Percentiles rank a stretch among this genome's conserved stretches.
Conservation (phyloP, 2,113 vertebrate species). For the Sarotherodon lohbergeri region DNA sequence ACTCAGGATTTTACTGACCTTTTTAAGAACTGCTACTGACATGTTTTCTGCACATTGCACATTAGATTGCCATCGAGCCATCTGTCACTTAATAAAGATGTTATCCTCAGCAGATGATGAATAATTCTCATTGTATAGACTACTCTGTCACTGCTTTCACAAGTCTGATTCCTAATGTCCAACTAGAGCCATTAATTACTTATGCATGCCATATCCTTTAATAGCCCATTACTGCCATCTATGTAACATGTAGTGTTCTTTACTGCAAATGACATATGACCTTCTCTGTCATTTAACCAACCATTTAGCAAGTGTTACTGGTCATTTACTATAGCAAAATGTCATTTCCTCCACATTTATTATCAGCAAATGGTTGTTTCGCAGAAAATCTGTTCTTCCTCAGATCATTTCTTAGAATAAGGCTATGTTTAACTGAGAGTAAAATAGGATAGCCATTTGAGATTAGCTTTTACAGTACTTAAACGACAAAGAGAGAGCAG, state of each 20-base stretch:
- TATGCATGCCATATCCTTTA: constrained; percentile 12
- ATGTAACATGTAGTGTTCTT: constrained; percentile 21
- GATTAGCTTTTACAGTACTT: constrained; percentile 30
- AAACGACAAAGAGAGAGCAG: background rate
- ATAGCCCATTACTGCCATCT: constrained; percentile 11
- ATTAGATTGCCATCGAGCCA: background rate
- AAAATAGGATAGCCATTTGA: constrained; percentile 12
- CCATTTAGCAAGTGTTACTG: constrained; percentile 36
- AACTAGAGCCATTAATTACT: constrained; percentile 1
- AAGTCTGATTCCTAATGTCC: constrained; percentile 19
- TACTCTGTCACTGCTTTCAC: constrained; percentile 19
- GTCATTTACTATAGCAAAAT: constrained; percentile 23
- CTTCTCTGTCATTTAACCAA: constrained; percentile 28
- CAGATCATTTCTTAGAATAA: constrained; percentile 31
- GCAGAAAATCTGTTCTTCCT: constrained; percentile 8
- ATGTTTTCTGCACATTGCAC: background rate
- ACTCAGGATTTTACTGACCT: background rate
- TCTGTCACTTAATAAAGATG: background rate
- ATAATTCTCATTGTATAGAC: background rate
- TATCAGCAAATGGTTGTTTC: constrained; percentile 11
- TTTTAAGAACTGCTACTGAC: background rate
- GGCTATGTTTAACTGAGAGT: constrained; percentile 30
- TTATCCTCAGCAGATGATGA: background rate
- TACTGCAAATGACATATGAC: constrained; percentile 50
- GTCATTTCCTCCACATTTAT: constrained; percentile 23